Conservation (phyloP, 2,113 vertebrate genomes). For the Psammodynastes pulverulentus region DNA sequence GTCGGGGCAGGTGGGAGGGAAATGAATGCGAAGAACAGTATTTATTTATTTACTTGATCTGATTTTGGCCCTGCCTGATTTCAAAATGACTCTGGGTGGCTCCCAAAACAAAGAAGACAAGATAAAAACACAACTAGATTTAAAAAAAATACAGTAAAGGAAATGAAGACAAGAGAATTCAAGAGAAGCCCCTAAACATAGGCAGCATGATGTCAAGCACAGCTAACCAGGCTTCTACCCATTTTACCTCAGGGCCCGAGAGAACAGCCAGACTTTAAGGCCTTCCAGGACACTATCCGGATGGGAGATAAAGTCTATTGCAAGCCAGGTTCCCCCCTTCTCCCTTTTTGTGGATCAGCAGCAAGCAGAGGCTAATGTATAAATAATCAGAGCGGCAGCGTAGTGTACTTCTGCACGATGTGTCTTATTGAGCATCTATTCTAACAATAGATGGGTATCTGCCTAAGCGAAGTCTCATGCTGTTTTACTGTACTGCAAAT, state of each 20-base stretch:
- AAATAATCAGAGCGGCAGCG: background rate
- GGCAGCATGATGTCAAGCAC: background rate
- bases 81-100: background rate
- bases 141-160: background rate
- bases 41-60: background rate
- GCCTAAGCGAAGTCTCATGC: background rate
- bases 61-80: background rate
- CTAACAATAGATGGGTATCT: slow-evolving; percentile 17
- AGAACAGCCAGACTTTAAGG: background rate
- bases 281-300: background rate
- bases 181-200: background rate
- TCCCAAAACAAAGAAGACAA: background rate
- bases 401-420: background rate
- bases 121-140: background rate
- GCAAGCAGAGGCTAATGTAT: background rate
- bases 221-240: background rate
- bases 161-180: background rate
- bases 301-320: background rate
- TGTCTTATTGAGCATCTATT: background rate
- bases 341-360: background rate
- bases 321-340: background rate
- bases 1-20: background rate
- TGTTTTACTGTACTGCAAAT: slow-evolving; percentile 14
- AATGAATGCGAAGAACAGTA: background rate
- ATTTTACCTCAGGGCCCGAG: background rate